A percentile compares a stretch with the other conserved stretches of the same genome.
These are phyloP conservation scores for Tinamus major DNA, from an alignment of 2,797 vertebrate genomes.

Conservation along the genomic window DNA sequence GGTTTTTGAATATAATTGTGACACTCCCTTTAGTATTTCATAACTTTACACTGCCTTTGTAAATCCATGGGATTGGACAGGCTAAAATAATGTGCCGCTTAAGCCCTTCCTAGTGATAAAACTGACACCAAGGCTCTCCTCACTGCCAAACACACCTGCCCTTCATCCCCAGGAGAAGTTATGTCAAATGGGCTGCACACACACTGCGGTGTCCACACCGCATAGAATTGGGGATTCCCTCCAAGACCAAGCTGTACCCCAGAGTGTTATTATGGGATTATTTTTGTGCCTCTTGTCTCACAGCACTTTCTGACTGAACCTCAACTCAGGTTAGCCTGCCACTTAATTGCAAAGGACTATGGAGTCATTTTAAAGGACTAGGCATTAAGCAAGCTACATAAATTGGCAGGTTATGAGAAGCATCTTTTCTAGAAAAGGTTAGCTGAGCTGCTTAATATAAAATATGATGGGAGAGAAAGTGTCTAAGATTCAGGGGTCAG, in stretches of 20 bases:
- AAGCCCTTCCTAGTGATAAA: background rate
- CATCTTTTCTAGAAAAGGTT: background rate
- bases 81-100: background rate
- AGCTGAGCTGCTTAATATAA: background rate
- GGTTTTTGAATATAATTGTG: background rate
- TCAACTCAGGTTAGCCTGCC: background rate
- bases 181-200: background rate
- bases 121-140: background rate
- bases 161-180: background rate
- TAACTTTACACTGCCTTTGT: background rate
- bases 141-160: background rate
- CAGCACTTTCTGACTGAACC: background rate
- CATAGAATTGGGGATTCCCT: background rate
- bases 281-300: background rate
- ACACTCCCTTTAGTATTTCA: background rate
- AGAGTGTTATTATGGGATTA: background rate
- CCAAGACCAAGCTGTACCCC: background rate
- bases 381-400: background rate
- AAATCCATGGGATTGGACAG: background rate
- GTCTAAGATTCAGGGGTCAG: background rate
- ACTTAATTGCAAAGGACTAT: background rate
- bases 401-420: constrained; percentile 2
- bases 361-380: background rate
- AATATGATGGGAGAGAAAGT: background rate
- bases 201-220: background rate